Conservation (phyloP, 2,797 vertebrate genomes). For the Muscicapa comitata region DNA sequence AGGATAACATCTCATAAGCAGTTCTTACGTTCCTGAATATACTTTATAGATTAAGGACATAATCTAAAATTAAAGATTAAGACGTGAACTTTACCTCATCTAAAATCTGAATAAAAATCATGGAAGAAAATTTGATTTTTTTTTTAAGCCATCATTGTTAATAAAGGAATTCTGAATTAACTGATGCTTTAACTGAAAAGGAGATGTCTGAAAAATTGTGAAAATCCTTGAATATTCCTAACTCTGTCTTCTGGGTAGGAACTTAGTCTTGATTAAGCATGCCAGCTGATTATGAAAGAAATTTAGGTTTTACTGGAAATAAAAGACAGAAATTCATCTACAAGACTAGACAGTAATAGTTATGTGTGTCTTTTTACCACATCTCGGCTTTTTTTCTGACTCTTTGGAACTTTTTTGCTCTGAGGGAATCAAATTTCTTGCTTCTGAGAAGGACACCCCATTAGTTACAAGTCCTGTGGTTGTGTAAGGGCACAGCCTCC, state of each 20-base stretch:
- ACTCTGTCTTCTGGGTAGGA: neutral
- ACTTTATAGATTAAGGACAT: neutral
- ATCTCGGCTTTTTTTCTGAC: neutral
- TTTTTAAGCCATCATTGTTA: neutral
- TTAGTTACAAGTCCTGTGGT: neutral
- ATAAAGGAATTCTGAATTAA: neutral
- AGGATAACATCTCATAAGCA: neutral
- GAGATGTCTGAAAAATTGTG: neutral
- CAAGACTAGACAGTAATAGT: neutral
- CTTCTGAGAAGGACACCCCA: neutral
- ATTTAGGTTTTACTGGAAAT: neutral
- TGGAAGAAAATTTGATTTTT: neutral
- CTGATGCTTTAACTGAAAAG: neutral
- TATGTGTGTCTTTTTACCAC: neutral
- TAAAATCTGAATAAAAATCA: neutral
- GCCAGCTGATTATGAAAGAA: neutral
- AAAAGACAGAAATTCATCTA: neutral
- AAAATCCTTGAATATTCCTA: neutral
- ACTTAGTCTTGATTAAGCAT: neutral
- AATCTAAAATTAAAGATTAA: neutral
- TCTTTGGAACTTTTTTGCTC: neutral
- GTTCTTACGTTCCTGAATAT: neutral
- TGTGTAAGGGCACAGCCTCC: neutral
- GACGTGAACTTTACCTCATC: neutral
- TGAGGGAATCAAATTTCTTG: neutral